These are phyloP conservation scores for Lepus americanus DNA, from an alignment of 2,113 vertebrate species.

Conservation along the genomic window DNA sequence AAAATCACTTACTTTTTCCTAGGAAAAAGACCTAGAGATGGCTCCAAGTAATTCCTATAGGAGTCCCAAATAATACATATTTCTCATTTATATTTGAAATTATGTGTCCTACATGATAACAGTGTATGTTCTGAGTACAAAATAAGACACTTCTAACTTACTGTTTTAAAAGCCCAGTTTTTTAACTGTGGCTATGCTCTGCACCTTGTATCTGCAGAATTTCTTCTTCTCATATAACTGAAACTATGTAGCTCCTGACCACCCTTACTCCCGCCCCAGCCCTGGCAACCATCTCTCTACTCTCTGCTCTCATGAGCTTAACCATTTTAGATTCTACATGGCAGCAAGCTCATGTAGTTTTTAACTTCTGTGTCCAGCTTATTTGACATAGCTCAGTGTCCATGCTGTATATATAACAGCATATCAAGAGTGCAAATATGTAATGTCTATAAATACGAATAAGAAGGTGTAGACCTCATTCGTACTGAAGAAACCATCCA, in stretches of 20 bases:
- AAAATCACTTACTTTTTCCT: conserved; percentile 26
- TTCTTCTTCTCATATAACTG: background rate
- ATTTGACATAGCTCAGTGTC: background rate
- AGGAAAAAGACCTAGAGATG: background rate
- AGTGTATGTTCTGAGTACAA: background rate
- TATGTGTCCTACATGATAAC: background rate
- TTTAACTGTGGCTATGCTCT: background rate
- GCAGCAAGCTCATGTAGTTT: background rate
- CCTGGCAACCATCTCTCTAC: background rate
- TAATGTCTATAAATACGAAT: no score
- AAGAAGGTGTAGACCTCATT: background rate
- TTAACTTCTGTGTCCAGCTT: background rate
- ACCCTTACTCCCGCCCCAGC: no score
- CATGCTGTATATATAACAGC: background rate
- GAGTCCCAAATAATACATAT: background rate
- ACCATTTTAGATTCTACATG: background rate
- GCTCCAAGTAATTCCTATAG: background rate
- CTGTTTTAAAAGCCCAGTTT: background rate
- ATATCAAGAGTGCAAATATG: no score
- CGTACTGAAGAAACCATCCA: background rate
- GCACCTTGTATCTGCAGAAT: background rate
- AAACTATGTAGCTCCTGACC: background rate
- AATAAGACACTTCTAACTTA: background rate
- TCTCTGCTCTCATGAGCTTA: background rate
- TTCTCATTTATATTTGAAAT: conserved; percentile 27